A percentile compares a stretch with the other conserved stretches of the same genome.
These are phyloP conservation scores for Nasua narica DNA, from an alignment of 2,797 vertebrate species.

Conservation along the genomic window DNA sequence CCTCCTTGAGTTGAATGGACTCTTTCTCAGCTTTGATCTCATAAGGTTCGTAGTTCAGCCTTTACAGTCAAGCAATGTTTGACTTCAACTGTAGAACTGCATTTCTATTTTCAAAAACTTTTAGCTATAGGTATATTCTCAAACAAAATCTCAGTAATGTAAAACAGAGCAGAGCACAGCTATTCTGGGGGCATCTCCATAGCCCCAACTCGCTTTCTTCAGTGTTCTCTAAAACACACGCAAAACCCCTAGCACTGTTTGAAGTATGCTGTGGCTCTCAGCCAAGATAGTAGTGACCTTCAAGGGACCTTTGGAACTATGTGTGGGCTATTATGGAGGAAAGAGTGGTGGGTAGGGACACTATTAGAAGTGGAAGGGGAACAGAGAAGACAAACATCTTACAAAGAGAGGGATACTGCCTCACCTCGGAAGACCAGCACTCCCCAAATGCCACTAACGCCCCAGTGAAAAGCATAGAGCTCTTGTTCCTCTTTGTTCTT, in stretches of 20 bases:
- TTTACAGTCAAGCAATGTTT: background rate
- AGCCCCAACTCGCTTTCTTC: background rate
- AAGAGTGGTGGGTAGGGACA: background rate
- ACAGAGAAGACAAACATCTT: background rate
- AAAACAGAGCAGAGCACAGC: background rate
- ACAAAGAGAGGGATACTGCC: background rate
- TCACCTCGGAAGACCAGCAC: background rate
- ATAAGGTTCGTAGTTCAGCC: background rate
- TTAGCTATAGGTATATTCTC: background rate
- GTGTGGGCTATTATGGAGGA: too few relatives aligned
- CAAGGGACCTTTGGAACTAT: background rate
- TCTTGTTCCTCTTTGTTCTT: background rate
- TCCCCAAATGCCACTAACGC: background rate
- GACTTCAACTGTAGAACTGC: background rate
- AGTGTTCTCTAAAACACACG: background rate
- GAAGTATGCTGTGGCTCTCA: background rate
- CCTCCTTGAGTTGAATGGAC: background rate
- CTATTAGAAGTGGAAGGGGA: background rate
- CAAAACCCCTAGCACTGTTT: background rate
- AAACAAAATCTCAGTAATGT: background rate
- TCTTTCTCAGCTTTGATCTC: background rate
- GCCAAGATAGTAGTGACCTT: background rate
- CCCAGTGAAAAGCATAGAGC: background rate
- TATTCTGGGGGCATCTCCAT: background rate
- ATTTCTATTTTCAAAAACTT: conserved; percentile 41